phyloP scores from a whole-genome alignment of 2,888 invertebrate genomes.

The Heteropelma amictum region DNA sequence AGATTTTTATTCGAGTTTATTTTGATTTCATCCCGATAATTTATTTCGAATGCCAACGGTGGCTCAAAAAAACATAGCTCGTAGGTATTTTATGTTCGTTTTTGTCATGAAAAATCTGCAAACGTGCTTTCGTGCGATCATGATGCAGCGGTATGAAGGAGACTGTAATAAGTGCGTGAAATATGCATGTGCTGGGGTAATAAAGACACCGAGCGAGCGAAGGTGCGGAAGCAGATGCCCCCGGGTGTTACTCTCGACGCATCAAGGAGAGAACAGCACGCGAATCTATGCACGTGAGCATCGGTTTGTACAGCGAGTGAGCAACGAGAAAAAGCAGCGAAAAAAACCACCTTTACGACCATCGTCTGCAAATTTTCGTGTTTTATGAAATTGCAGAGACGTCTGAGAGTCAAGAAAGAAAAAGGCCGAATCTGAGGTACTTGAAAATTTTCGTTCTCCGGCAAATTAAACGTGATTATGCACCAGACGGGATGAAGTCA shows the following conservation, averaged over 20 bases:
- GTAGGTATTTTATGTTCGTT: too few species aligned
- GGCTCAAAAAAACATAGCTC: too few species aligned
- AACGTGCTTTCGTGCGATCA: background rate
- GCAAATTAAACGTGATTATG: too few species aligned
- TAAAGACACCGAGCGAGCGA: constrained; percentile 23
- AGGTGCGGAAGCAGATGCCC: constrained; percentile 52
- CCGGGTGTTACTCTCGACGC: constrained; percentile 43
- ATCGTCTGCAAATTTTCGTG: constrained; percentile 6
- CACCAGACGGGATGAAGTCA: too few species aligned
- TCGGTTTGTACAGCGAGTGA: constrained; percentile 6
- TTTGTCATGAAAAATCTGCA: too few species aligned
- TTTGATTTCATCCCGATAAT: too few species aligned
- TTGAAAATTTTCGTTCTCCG: too few species aligned
- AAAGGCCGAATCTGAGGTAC: too few species aligned
- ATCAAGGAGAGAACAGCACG: constrained; percentile 25
- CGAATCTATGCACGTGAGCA: background rate
- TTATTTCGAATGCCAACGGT: too few species aligned
- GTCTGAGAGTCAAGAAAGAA: background rate
- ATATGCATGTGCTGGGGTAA: constrained; percentile 1
- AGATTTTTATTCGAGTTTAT: too few species aligned
- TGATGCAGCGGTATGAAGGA: constrained; percentile 16
- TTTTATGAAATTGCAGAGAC: background rate
- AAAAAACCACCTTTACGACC: constrained; percentile 15
- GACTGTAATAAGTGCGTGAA: constrained; percentile 7
- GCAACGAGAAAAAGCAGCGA: constrained; percentile 41